These are phyloP conservation scores for Halesus radiatus DNA, from an alignment of 1,140 invertebrate genomes.

Conservation along the genomic window DNA sequence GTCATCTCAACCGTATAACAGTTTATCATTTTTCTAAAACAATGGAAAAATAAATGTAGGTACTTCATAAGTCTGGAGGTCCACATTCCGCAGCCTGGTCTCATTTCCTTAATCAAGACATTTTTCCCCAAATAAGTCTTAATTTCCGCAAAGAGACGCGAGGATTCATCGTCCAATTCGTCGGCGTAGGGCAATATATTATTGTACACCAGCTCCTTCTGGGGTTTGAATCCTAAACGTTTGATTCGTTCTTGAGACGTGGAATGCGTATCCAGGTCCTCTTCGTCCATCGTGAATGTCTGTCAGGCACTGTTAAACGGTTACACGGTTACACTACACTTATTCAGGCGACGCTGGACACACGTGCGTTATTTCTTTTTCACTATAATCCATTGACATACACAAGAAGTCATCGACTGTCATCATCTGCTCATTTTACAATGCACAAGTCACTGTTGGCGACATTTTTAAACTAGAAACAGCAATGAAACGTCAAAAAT, in stretches of 20 bases:
- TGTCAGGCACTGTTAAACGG: constrained; percentile 12
- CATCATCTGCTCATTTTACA: constrained; percentile 46
- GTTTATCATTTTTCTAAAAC: neutral
- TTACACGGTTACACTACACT: constrained; percentile 31
- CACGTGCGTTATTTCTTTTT: constrained; percentile 2
- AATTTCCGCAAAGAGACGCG: constrained; percentile 73
- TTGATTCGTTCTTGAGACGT: constrained; percentile 36
- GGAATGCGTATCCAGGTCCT: constrained; percentile 35
- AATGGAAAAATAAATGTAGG: constrained; percentile 48
- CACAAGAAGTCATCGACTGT: constrained; percentile 43
- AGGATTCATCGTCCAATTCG: constrained; percentile 76
- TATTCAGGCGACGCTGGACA: constrained; percentile 34
- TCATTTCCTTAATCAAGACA: constrained; percentile 77
- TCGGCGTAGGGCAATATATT: constrained; percentile 78
- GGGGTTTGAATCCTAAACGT: constrained; percentile 62
- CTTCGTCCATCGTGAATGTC: constrained; percentile 39
- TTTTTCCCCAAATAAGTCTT: constrained; percentile 79
- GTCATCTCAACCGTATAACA: too few relatives aligned
- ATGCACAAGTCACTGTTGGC: constrained; percentile 47
- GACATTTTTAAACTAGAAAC: constrained; percentile 49
- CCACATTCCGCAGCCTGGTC: constrained; percentile 77
- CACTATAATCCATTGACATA: constrained; percentile 14
- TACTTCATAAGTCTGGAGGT: constrained; percentile 76
- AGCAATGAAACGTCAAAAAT: constrained; percentile 45
- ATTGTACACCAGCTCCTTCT: constrained; percentile 78